phyloP scores from a whole-genome alignment of 1,140 invertebrate species.

The Melitaea cinxia region DNA sequence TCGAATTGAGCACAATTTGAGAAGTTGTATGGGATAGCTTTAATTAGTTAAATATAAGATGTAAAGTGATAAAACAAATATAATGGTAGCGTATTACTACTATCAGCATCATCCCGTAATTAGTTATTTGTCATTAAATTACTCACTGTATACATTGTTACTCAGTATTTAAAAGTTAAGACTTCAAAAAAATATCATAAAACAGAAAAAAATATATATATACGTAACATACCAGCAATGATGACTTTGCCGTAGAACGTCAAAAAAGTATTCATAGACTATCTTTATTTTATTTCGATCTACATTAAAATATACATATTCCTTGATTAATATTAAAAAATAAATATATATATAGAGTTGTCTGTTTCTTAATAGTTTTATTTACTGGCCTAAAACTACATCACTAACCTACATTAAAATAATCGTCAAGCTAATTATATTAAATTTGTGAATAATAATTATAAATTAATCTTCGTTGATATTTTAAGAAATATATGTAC shows the following conservation, averaged over 20 bases:
- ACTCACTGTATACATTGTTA: neutral
- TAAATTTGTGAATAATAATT: slow-evolving; percentile 9
- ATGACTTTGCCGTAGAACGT: too few species aligned
- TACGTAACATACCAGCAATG: too few species aligned
- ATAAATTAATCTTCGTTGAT: slow-evolving; percentile 5
- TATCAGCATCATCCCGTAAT: slow-evolving; percentile 13
- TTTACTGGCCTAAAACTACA: slow-evolving; percentile 14
- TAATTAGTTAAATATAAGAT: slow-evolving; percentile 68
- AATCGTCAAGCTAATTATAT: slow-evolving; percentile 2
- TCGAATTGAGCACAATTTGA: slow-evolving; percentile 68
- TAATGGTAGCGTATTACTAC: slow-evolving; percentile 15
- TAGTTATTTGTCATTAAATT: neutral
- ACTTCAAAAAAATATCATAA: too few species aligned
- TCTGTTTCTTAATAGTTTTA: slow-evolving; percentile 3
- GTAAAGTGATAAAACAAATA: slow-evolving; percentile 31
- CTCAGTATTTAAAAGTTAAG: slow-evolving; percentile 1
- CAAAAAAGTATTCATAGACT: too few species aligned
- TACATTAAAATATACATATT: neutral
- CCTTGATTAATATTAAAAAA: neutral
- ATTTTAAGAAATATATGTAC: slow-evolving; percentile 12
- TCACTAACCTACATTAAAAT: neutral
- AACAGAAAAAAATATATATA: too few species aligned
- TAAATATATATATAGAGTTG: neutral
- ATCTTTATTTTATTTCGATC: too few species aligned
- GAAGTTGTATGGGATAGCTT: slow-evolving; percentile 78